phyloP scores from a whole-genome alignment of 2,888 invertebrate genomes.

The Pristionchus maxplancki region DNA sequence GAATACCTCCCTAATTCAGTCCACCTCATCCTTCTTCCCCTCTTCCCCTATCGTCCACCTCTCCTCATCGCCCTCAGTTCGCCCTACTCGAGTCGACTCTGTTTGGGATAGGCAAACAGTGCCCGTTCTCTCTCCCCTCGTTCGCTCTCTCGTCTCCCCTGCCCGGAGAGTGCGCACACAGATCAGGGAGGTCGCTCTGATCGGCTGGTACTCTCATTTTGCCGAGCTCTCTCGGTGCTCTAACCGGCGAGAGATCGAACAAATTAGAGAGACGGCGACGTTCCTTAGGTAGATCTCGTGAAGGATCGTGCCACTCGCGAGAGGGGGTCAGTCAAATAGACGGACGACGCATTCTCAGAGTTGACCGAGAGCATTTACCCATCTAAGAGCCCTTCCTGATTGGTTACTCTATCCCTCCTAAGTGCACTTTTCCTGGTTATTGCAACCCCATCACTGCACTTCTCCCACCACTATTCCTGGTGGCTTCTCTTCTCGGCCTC shows the following conservation, averaged over 20 bases:
- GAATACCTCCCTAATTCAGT: no score
- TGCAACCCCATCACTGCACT: no score
- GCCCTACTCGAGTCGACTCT: conserved; percentile 20
- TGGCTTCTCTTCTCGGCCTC: no score
- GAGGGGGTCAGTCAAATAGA: background rate
- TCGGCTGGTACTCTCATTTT: no score
- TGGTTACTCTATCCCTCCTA: background rate
- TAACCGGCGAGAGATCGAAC: background rate
- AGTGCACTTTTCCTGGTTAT: background rate
- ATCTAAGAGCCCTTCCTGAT: background rate
- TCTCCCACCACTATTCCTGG: no score
- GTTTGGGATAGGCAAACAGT: background rate
- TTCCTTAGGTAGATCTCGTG: background rate
- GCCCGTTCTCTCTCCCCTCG: background rate
- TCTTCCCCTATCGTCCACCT: background rate
- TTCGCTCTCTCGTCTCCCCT: background rate
- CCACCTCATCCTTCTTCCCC: background rate
- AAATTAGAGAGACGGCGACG: background rate
- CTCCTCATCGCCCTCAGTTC: background rate
- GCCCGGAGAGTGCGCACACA: background rate
- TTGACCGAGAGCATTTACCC: background rate
- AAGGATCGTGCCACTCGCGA: conserved; percentile 28
- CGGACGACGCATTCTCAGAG: background rate
- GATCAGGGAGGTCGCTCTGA: background rate
- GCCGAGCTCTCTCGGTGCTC: background rate